Evolutionary conservation across 1,140 invertebrate species (phyloP).

Genomic region (Acyrthosiphon pisum): DNA sequence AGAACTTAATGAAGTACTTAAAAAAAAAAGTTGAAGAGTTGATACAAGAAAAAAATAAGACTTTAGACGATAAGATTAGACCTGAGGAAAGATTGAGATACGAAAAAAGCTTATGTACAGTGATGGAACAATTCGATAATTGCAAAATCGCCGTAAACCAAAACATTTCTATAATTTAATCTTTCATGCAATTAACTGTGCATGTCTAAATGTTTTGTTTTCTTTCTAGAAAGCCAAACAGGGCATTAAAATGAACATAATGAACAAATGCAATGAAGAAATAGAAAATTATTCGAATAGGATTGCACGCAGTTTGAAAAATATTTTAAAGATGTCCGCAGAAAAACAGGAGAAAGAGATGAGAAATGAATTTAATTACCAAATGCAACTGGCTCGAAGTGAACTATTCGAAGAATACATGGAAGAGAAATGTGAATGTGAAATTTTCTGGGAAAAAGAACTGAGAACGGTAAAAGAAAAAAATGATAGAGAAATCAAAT

Average conservation of each 20-base stretch:
- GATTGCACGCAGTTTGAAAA: neutral
- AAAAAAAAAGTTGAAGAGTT: neutral
- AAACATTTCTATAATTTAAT: neutral
- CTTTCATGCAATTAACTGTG: neutral
- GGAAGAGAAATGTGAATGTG: neutral
- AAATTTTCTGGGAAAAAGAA: neutral
- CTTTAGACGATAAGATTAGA: neutral
- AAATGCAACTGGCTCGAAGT: neutral
- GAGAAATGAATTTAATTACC: neutral
- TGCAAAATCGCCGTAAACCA: neutral
- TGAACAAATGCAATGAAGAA: neutral
- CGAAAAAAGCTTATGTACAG: neutral
- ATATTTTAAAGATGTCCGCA: neutral
- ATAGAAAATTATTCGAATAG: neutral
- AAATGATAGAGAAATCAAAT: neutral
- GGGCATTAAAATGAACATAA: neutral
- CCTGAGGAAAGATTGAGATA: neutral
- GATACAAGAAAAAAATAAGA: neutral
- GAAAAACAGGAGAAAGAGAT: neutral
- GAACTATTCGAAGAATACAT: neutral
- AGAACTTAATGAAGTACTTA: neutral
- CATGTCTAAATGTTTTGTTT: neutral
- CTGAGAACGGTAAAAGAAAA: neutral
- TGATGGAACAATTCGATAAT: neutral
- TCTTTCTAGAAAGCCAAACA: constrained; percentile 13